Evolutionary conservation across 2,113 vertebrate genomes (phyloP), one percentile per base, ranked within the genome.

Genomic region (Gnathonemus echidnorhynchus): DNA sequence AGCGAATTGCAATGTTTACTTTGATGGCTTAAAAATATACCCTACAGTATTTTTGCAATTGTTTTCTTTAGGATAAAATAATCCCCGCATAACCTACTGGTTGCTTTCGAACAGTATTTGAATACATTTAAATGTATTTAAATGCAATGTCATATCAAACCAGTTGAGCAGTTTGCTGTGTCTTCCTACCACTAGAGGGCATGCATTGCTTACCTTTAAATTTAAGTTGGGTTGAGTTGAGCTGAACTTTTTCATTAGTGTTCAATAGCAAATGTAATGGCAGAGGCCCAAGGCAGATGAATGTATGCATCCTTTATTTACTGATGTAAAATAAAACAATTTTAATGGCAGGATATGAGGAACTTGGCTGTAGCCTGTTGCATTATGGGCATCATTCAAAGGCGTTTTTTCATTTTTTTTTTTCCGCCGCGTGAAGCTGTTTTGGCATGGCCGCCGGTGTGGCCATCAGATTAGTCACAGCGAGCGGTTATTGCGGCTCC

Each of bases 171-270:
- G 58, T 10, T 35, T 52, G 27, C 53, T 62, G n/a, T 56, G n/a
- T 39, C 31, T 21, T 74, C 62, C 50, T 24, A 46, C 87, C 90
- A 90, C 90, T 52, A 90, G 90, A 88, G 87, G 90, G 87, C 90
- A 90, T 74, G 70, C 15, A 5, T 42, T 80, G 35, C 74, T 80
- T 42, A 42, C 74, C 35, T 80, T 39, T 80, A 42, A 35, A 42
- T 80, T 80, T 80, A 80, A 80, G 74, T 35, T 80, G 74, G 35
- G 74, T 80, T 80, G 31, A 80, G 70, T 17, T 77, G 70, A 77
- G 74, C 42, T 80, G 35, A 80, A 80, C 46, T 46, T 85, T 86
- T 85, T 19, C 49, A 87, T 87, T 87, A 53, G 48, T 19, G 48
- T 87, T 53, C 24, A 53, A 19, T 85, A n/a, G 35, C 49, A 31